Conservation (phyloP, 2,797 vertebrate species). For the Anniella stebbinsi region DNA sequence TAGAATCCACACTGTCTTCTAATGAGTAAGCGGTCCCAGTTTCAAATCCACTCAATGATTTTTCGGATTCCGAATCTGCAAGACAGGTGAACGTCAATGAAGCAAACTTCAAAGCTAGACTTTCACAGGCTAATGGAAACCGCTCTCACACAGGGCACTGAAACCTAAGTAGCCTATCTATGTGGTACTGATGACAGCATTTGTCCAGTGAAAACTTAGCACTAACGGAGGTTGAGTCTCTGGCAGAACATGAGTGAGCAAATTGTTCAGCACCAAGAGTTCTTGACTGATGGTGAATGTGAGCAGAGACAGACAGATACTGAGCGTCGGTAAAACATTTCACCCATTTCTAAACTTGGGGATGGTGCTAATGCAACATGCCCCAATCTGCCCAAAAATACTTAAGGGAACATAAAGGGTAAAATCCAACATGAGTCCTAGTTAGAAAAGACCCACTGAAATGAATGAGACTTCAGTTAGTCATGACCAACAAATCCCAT, state of each 20-base stretch:
- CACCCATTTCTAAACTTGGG: neutral
- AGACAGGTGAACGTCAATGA: conserved; percentile 72
- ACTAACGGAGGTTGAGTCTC: neutral
- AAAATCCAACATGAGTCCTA: too few species aligned
- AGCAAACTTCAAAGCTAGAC: conserved; percentile 47
- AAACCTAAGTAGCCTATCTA: conserved; percentile 83
- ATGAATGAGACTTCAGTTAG: too few species aligned
- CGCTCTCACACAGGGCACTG: conserved; percentile 72
- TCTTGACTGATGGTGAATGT: neutral
- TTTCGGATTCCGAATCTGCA: conserved; percentile 92
- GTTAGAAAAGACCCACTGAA: too few species aligned
- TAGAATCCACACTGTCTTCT: conserved; percentile 83
- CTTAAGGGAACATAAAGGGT: neutral
- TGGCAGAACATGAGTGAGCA: conserved; percentile 12
- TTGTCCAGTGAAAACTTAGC: conserved; percentile 60
- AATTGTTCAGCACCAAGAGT: conserved; percentile 3
- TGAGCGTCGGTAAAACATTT: neutral
- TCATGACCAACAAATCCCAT: too few species aligned
- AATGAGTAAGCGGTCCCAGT: conserved; percentile 85
- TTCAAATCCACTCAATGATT: conserved; percentile 91
- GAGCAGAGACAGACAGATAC: neutral
- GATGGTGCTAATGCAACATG: neutral
- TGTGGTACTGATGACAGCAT: conserved; percentile 79
- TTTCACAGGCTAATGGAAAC: conserved; percentile 65
- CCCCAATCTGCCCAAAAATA: neutral